A percentile compares a stretch with the other conserved stretches of the same genome.
phyloP scores from a whole-genome alignment of 2,113 vertebrate genomes.

The Marmota monax region DNA sequence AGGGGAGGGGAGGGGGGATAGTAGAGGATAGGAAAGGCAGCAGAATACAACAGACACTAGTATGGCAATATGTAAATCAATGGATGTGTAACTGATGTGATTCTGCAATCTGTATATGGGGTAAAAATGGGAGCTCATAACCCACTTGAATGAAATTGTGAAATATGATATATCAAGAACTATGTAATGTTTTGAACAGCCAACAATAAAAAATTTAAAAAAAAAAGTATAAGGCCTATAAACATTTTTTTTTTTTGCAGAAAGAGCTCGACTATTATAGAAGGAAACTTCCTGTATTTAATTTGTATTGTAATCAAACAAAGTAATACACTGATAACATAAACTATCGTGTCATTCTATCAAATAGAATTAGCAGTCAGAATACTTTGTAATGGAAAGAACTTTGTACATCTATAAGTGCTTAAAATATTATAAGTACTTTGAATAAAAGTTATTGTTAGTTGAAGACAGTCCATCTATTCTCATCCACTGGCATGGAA shows the following conservation, averaged over 20 bases:
- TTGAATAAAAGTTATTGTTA: background rate
- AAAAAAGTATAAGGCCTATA: background rate
- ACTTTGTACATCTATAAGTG: background rate
- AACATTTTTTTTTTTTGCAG: background rate
- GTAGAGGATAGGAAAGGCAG: too few relatives aligned
- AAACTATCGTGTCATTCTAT: background rate
- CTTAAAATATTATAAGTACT: background rate
- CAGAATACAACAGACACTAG: too few relatives aligned
- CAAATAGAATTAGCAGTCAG: constrained; percentile 9
- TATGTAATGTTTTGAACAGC: too few relatives aligned
- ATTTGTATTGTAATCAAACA: background rate
- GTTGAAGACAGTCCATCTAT: background rate
- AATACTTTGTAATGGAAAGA: background rate
- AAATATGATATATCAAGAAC: too few relatives aligned
- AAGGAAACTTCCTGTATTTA: constrained; percentile 12
- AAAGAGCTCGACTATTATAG: background rate
- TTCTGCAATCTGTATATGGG: too few relatives aligned
- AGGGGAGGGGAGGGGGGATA: too few relatives aligned
- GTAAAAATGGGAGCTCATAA: too few relatives aligned
- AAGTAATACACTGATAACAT: background rate
- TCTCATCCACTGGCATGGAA: background rate
- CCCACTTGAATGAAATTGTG: too few relatives aligned
- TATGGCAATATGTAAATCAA: too few relatives aligned
- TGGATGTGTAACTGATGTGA: too few relatives aligned
- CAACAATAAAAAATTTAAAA: too few relatives aligned